Percentiles rank a stretch among this genome's conserved stretches.
Conservation (phyloP, 2,888 invertebrate genomes). For the Rhagophthalmus giganteus region DNA sequence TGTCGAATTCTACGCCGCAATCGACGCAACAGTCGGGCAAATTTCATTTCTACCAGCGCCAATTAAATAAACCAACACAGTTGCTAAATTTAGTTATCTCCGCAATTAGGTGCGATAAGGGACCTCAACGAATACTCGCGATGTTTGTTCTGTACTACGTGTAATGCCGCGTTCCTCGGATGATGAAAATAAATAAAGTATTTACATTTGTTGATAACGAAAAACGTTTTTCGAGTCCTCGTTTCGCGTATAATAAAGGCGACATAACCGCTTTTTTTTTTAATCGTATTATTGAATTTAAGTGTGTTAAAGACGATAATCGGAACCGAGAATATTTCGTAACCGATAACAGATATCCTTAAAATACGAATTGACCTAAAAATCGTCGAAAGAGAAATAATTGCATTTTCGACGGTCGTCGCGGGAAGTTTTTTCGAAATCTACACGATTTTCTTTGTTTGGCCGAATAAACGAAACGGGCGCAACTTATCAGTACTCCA, state of each 20-base stretch:
- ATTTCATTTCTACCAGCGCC: conserved; percentile 19
- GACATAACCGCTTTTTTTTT: not conserved
- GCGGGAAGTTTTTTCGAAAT: not conserved
- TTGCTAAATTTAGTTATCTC: conserved; percentile 29
- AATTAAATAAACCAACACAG: conserved; percentile 27
- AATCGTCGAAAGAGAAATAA: not conserved
- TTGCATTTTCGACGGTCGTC: not conserved
- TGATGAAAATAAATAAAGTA: conserved; percentile 10
- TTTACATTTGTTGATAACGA: conserved; percentile 14
- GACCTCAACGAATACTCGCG: conserved; percentile 20
- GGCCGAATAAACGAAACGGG: too few relatives aligned
- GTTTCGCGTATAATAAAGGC: not conserved
- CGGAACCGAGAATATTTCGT: not conserved
- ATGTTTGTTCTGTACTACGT: conserved; percentile 23
- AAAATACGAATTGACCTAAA: not conserved
- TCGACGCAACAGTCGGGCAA: conserved; percentile 10
- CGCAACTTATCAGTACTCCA: too few relatives aligned
- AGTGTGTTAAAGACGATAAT: not conserved
- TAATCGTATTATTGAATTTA: not conserved
- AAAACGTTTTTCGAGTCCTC: not conserved
- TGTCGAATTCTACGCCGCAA: conserved; percentile 20
- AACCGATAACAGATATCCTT: not conserved
- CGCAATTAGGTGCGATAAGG: conserved; percentile 28
- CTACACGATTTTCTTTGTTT: not conserved
- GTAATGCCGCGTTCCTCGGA: too few relatives aligned